These are phyloP conservation scores for Alexandromys oeconomus DNA, from an alignment of 2,797 vertebrate genomes.

Conservation along the genomic window DNA sequence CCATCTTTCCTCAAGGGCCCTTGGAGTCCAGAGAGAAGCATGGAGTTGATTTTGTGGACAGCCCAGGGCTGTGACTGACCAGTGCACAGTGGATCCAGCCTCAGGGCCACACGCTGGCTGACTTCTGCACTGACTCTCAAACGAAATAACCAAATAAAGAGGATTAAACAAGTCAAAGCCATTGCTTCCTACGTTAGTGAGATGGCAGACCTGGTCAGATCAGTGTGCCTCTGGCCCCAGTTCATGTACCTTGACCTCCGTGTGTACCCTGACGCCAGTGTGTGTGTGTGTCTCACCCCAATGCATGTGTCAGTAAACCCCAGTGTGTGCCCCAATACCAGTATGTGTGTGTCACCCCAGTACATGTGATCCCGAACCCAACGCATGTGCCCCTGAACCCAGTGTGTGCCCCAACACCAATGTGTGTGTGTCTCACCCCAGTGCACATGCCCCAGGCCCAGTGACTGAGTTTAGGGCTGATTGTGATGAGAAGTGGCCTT, in stretches of 20 bases:
- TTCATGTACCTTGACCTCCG: background rate
- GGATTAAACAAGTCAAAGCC: background rate
- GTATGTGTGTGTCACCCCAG: no score
- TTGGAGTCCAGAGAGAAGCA: background rate
- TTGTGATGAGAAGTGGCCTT: no score
- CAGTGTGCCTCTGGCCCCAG: background rate
- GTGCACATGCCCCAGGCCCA: background rate
- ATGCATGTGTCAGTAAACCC: no score
- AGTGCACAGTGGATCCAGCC: background rate
- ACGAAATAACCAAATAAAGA: background rate
- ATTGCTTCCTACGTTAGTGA: background rate
- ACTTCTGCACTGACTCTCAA: background rate
- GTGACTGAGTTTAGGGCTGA: background rate
- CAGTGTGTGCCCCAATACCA: no score
- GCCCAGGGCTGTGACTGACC: background rate
- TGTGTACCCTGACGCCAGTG: background rate
- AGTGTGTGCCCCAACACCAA: background rate
- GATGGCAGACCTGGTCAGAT: background rate
- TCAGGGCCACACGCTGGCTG: no score
- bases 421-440: background rate
- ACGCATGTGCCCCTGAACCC: no score
- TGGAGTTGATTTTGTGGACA: background rate
- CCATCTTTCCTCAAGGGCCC: background rate
- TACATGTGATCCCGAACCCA: accelerated
- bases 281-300: no score